A percentile compares a stretch with the other conserved stretches of the same genome.
Conservation (phyloP, 2,113 vertebrate genomes). For the Leiothrix lutea region DNA sequence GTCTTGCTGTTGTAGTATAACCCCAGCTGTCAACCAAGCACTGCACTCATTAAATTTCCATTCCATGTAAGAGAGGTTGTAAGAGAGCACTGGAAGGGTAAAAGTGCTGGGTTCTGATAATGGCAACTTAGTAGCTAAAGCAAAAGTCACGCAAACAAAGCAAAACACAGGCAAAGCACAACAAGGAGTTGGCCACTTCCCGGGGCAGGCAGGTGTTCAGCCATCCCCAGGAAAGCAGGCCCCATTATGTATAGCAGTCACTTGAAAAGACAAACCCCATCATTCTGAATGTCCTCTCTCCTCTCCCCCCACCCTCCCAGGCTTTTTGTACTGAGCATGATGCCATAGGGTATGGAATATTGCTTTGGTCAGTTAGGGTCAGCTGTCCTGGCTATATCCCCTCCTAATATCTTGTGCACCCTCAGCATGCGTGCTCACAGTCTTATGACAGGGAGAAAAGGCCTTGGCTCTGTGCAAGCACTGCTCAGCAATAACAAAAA, state of each 20-base stretch:
- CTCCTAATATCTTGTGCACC: not conserved
- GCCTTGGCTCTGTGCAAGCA: not conserved
- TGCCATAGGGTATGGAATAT: not conserved
- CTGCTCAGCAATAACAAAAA: not conserved
- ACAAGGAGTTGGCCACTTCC: not conserved
- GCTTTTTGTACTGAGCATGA: not conserved
- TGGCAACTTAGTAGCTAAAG: not conserved
- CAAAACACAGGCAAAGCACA: not conserved
- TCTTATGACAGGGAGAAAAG: fast-evolving
- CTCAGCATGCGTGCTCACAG: not conserved
- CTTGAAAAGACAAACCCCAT: not conserved
- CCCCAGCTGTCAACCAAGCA: not conserved
- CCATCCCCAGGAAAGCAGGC: not conserved
- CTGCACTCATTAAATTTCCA: not conserved
- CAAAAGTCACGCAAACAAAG: not conserved
- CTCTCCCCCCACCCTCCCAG: not conserved
- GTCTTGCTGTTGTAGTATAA: not conserved
- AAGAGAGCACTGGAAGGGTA: not conserved
- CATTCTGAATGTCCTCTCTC: not conserved
- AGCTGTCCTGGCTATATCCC: not conserved
- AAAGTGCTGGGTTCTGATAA: not conserved
- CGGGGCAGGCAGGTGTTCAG: not conserved
- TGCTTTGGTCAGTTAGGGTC: not conserved
- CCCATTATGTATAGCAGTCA: fast-evolving
- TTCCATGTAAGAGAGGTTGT: not conserved